Evolutionary conservation across 53 echinoderm and acorn worm species (phyloP).

Genomic region (Crossaster papposus): DNA sequence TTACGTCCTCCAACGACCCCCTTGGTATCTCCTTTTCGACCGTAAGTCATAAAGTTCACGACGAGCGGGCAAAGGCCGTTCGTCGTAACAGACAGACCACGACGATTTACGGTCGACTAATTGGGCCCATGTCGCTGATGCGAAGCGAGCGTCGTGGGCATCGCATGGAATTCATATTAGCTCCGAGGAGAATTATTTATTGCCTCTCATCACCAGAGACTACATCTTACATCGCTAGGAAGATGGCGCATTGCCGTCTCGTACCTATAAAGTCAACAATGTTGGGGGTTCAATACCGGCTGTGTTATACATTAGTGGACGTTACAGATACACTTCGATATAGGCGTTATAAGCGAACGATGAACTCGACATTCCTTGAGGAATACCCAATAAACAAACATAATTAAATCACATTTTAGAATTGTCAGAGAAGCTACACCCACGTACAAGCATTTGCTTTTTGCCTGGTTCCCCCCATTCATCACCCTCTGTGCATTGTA

Average conservation of each 20-base stretch:
- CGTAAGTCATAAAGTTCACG: conserved; percentile 39
- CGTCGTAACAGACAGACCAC: conserved; percentile 4
- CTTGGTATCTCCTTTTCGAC: too few species aligned
- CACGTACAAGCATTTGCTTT: conserved; percentile 10
- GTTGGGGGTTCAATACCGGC: conserved; percentile 4
- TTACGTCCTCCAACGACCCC: conserved; percentile 2
- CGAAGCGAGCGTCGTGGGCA: conserved; percentile 15
- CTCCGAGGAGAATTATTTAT: conserved; percentile 25
- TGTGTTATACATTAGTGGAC: conserved; percentile 42
- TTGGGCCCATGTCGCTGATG: conserved; percentile 46
- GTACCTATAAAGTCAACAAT: conserved; percentile 34
- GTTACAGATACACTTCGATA: conserved; percentile 14
- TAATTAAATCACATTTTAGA: conserved; percentile 32
- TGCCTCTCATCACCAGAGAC: conserved; percentile 1
- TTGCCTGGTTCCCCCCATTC: too few species aligned
- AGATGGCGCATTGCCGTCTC: conserved; percentile 27
- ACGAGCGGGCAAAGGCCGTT: background rate
- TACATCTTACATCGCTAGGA: background rate
- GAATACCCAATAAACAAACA: conserved; percentile 39
- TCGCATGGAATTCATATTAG: conserved; percentile 39
- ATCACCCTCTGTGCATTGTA: too few species aligned
- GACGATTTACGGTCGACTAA: conserved; percentile 51
- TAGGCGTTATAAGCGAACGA: background rate
- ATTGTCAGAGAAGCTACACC: background rate
- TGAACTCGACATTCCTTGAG: conserved; percentile 26